phyloP scores from a whole-genome alignment of 2,888 invertebrate species.

The Xanthorhoe designata region DNA sequence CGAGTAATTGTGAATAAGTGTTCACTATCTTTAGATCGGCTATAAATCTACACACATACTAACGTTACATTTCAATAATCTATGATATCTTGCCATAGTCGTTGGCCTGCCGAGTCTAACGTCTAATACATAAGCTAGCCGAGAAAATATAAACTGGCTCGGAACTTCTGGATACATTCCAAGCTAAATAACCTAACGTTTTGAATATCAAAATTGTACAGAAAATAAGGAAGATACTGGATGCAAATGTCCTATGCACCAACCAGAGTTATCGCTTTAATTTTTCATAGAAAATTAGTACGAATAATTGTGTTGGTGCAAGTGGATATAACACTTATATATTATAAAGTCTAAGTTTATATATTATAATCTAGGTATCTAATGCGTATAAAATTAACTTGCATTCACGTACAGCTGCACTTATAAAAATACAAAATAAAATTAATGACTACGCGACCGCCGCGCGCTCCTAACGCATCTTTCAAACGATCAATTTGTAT shows the following conservation, averaged over 20 bases:
- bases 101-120: background rate
- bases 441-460: slow-evolving; percentile 50
- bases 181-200: slow-evolving; percentile 33
- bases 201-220: slow-evolving; percentile 32
- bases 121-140: slow-evolving; percentile 50
- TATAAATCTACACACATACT: slow-evolving; percentile 52
- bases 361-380: slow-evolving; percentile 39
- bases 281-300: background rate
- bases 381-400: slow-evolving; percentile 58
- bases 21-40: too few species aligned
- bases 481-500: slow-evolving; percentile 3
- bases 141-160: slow-evolving; percentile 65
- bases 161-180: slow-evolving; percentile 53
- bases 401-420: slow-evolving; percentile 57
- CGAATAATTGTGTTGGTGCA: slow-evolving; percentile 14
- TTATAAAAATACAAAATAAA: slow-evolving; percentile 59
- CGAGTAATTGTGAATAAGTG: too few species aligned
- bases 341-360: too few species aligned
- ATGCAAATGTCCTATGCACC: slow-evolving; percentile 20
- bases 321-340: background rate
- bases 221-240: slow-evolving; percentile 40
- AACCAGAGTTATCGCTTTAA: background rate
- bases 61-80: slow-evolving; percentile 50
- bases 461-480: slow-evolving; percentile 11
- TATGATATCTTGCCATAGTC: slow-evolving; percentile 55